These are phyloP conservation scores for Pachypsylla venusta DNA, from an alignment of 1,140 invertebrate species.

Conservation along the genomic window DNA sequence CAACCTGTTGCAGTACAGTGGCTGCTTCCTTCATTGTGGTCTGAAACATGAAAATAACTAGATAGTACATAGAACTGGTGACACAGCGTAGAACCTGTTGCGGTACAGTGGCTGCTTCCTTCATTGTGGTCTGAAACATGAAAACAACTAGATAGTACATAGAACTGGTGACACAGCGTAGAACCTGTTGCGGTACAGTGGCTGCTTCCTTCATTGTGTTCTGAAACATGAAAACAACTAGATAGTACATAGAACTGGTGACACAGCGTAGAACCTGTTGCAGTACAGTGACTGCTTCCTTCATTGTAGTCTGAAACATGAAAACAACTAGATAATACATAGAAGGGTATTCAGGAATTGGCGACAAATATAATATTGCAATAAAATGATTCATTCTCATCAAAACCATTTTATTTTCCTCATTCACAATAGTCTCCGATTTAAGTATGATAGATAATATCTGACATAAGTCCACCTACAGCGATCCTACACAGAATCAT, in stretches of 20 bases:
- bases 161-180: constrained; percentile 62
- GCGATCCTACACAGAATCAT: no score
- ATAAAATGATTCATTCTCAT: no score
- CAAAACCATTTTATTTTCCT: no score
- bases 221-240: constrained; percentile 68
- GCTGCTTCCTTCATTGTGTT: constrained; percentile 56
- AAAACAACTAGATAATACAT: background rate
- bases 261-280: constrained; percentile 64
- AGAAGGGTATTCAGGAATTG: no score
- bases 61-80: constrained; percentile 44
- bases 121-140: constrained; percentile 45
- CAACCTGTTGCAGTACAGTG: constrained; percentile 60
- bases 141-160: background rate
- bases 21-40: constrained; percentile 56
- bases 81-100: constrained; percentile 64
- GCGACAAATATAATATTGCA: no score
- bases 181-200: constrained; percentile 60
- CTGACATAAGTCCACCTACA: no score
- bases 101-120: constrained; percentile 62
- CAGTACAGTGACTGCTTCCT: constrained; percentile 62
- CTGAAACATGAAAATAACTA: constrained; percentile 32
- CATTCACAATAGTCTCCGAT: no score
- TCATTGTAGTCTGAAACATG: constrained; percentile 44
- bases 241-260: no score
- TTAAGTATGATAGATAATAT: no score